Conservation (phyloP, 1,140 invertebrate genomes). For the Euwallacea fornicatus region DNA sequence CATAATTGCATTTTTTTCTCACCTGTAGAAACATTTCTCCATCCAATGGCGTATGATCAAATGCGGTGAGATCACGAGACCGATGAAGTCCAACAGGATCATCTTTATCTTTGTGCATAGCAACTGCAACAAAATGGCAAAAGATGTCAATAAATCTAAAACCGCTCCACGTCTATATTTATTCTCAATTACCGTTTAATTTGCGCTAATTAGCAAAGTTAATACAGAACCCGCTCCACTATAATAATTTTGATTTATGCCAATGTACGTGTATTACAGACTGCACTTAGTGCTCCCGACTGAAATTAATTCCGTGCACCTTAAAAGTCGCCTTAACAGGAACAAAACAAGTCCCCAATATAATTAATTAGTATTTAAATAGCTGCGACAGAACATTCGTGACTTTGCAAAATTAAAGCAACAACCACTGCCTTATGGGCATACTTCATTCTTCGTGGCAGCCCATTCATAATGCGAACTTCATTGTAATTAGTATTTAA, state of each 20-base stretch:
- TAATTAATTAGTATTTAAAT: constrained; percentile 34
- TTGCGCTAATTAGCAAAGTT: too few relatives aligned
- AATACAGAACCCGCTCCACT: too few relatives aligned
- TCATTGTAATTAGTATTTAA: constrained; percentile 43
- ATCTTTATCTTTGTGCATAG: constrained; percentile 90
- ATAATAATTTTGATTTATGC: constrained; percentile 12
- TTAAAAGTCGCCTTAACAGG: constrained; percentile 17
- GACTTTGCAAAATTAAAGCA: constrained; percentile 43
- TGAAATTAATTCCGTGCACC: constrained; percentile 27
- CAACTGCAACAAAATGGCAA: constrained; percentile 70
- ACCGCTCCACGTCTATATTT: too few relatives aligned
- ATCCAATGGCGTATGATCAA: constrained; percentile 87
- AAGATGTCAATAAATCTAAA: neutral
- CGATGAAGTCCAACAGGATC: constrained; percentile 70
- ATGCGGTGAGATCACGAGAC: constrained; percentile 78
- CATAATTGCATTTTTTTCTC: constrained; percentile 43
- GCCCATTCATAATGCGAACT: constrained; percentile 49
- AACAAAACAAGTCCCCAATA: constrained; percentile 26
- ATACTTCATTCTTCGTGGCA: constrained; percentile 44
- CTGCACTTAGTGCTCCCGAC: neutral
- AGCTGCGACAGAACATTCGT: constrained; percentile 39
- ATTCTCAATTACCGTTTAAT: too few relatives aligned
- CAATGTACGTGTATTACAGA: neutral
- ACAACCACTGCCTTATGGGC: constrained; percentile 32
- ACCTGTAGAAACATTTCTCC: constrained; percentile 96